A percentile compares a stretch with the other conserved stretches of the same genome.
Conservation (phyloP, 2,113 vertebrate genomes). For the Argyrosomus japonicus region DNA sequence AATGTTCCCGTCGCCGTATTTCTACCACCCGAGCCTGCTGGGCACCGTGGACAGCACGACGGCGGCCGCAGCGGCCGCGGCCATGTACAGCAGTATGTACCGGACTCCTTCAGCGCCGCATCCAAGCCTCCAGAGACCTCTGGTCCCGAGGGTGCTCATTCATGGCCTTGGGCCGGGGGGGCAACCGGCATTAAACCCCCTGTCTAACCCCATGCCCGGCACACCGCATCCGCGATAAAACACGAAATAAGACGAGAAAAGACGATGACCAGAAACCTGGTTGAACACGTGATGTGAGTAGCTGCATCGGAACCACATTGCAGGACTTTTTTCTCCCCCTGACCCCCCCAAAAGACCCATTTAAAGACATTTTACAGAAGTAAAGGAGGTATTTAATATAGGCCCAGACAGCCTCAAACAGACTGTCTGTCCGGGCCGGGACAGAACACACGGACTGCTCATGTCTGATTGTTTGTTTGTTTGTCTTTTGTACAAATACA, state of each 20-base stretch:
- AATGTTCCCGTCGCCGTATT: constrained; percentile 98
- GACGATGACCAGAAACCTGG: constrained; percentile 60
- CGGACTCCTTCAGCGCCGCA: constrained; percentile 96
- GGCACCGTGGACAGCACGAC: constrained; percentile 96
- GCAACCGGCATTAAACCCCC: constrained; percentile 94
- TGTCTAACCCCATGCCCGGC: constrained; percentile 91
- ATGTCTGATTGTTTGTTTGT: constrained; percentile 85
- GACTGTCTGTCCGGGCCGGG: constrained; percentile 70
- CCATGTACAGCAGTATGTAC: constrained; percentile 99
- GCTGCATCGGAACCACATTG: constrained; percentile 75
- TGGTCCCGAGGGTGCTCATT: constrained; percentile 97
- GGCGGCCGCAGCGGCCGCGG: constrained; percentile 95
- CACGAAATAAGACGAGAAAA: constrained; percentile 28
- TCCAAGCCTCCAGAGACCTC: constrained; percentile 94
- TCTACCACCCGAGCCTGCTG: constrained; percentile 96
- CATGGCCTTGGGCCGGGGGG: constrained; percentile 96
- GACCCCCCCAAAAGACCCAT: constrained; percentile 63
- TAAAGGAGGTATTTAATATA: constrained; percentile 83
- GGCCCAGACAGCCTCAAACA: constrained; percentile 56
- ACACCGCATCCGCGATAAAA: constrained; percentile 90
- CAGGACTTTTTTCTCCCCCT: constrained; percentile 53
- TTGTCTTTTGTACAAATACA: constrained; percentile 89
- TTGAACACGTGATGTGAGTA: constrained; percentile 75
- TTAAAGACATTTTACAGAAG: constrained; percentile 82
- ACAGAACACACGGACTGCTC: constrained; percentile 78